Conservation (phyloP, 2,797 vertebrate genomes). For the Takifugu rubripes region DNA sequence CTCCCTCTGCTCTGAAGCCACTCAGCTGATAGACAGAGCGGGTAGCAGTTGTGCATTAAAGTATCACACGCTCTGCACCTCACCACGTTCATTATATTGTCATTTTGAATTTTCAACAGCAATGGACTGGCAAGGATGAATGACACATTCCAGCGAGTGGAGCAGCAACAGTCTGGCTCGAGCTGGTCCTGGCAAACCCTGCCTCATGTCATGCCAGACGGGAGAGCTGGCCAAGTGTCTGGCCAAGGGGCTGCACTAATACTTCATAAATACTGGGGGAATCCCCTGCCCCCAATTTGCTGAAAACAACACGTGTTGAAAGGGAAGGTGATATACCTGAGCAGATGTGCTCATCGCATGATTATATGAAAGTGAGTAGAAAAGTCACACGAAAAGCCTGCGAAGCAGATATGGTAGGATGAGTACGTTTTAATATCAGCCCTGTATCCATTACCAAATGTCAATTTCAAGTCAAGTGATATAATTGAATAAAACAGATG, state of each 20-base stretch:
- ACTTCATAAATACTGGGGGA: conserved; percentile 57
- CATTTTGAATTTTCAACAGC: conserved; percentile 74
- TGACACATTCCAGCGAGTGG: conserved; percentile 69
- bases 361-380: conserved; percentile 55
- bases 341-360: conserved; percentile 49
- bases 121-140: conserved; percentile 71
- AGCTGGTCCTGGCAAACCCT: conserved; percentile 71
- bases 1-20: conserved; percentile 17
- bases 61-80: conserved; percentile 59
- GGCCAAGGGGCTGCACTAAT: conserved; percentile 74
- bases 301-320: conserved; percentile 66
- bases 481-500: conserved; percentile 66
- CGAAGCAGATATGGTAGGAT: conserved; percentile 46
- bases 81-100: conserved; percentile 73
- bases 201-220: conserved; percentile 61
- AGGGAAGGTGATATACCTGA: conserved; percentile 58
- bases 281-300: conserved; percentile 51
- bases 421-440: conserved; percentile 61
- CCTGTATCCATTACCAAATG: conserved; percentile 61
- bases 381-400: conserved; percentile 40
- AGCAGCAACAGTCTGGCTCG: conserved; percentile 64
- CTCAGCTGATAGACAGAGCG: conserved; percentile 44
- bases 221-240: conserved; percentile 69
- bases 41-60: conserved; percentile 57
- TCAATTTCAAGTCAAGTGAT: conserved; percentile 68